Conservation (phyloP, 2,797 vertebrate species). For the Typhlichthys eigenmanni region DNA sequence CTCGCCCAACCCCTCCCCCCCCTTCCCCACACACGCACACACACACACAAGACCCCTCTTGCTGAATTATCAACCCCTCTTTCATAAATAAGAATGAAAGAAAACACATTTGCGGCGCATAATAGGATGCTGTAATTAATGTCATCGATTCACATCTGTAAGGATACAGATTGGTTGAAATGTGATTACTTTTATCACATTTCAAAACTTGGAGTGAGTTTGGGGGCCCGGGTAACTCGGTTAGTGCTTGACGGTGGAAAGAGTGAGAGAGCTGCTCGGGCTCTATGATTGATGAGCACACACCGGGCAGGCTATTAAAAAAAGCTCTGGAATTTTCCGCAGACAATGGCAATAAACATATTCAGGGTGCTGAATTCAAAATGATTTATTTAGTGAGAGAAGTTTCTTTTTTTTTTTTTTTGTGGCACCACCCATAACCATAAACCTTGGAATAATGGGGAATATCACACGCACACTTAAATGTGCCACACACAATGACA, state of each 20-base stretch:
- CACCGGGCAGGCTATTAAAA: slow-evolving; percentile 82
- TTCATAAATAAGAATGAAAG: slow-evolving; percentile 90
- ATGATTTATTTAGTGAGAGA: slow-evolving; percentile 79
- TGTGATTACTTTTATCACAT: slow-evolving; percentile 96
- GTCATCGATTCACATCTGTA: slow-evolving; percentile 95
- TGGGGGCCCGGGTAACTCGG: slow-evolving; percentile 87
- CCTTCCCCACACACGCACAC: slow-evolving; percentile 1
- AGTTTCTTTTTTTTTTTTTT: slow-evolving; percentile 42
- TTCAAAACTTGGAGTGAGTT: slow-evolving; percentile 94
- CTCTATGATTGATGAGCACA: slow-evolving; percentile 90
- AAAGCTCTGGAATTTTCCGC: slow-evolving; percentile 80
- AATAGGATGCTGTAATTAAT: slow-evolving; percentile 98
- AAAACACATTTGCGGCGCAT: slow-evolving; percentile 86
- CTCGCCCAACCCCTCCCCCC: background rate
- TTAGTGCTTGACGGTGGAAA: slow-evolving; percentile 83
- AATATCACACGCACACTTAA: slow-evolving; percentile 58
- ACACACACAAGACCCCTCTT: slow-evolving; percentile 31
- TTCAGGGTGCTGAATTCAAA: slow-evolving; percentile 80
- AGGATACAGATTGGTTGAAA: slow-evolving; percentile 87
- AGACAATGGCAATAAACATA: slow-evolving; percentile 84
- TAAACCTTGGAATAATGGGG: slow-evolving; percentile 73
- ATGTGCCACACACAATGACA: slow-evolving; percentile 36
- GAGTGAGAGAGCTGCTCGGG: slow-evolving; percentile 82
- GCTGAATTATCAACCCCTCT: slow-evolving; percentile 72
- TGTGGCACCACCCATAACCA: slow-evolving; percentile 55